phyloP scores from a whole-genome alignment of 2,888 invertebrate genomes.

The Gandaritis pyraliata region DNA sequence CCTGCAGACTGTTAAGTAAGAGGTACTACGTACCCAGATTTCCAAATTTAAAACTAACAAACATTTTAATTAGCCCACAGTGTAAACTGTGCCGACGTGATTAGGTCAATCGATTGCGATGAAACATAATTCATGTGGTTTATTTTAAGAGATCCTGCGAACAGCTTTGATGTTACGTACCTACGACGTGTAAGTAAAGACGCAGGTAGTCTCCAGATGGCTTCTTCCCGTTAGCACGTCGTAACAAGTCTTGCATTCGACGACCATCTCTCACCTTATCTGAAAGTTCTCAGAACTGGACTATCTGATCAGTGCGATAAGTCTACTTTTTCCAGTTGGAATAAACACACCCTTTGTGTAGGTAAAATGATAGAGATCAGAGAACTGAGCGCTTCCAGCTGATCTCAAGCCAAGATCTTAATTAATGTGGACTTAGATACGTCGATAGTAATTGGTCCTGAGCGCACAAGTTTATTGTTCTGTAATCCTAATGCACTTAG shows the following conservation, averaged over 20 bases:
- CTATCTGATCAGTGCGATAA: conserved; percentile 1
- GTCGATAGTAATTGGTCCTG: conserved; percentile 31
- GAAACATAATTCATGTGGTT: conserved; percentile 66
- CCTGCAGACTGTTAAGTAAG: too few species aligned
- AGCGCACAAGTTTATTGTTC: conserved; percentile 16
- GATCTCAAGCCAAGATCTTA: conserved; percentile 36
- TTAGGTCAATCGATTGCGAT: conserved; percentile 71
- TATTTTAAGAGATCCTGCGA: conserved; percentile 60
- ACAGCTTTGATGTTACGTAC: conserved; percentile 44
- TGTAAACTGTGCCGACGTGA: conserved; percentile 66
- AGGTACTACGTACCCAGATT: not conserved
- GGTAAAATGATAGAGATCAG: conserved; percentile 28
- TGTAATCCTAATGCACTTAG: conserved; percentile 11
- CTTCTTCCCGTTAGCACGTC: conserved; percentile 8
- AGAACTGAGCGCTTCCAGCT: conserved; percentile 20
- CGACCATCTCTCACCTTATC: not conserved
- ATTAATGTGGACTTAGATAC: conserved; percentile 35
- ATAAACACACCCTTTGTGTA: conserved; percentile 8
- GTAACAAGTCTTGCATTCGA: not conserved
- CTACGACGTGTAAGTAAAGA: conserved; percentile 29
- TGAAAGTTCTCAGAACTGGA: not conserved
- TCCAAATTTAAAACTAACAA: conserved; percentile 1
- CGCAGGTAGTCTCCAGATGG: conserved; percentile 29
- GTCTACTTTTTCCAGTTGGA: not conserved
- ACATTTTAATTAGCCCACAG: conserved; percentile 64